A percentile compares a stretch with the other conserved stretches of the same genome.
These are phyloP conservation scores for Cladorhizidae sp. DNA, from an alignment of 37 sponge, comb jelly and placozoan species.

Conservation along the genomic window DNA sequence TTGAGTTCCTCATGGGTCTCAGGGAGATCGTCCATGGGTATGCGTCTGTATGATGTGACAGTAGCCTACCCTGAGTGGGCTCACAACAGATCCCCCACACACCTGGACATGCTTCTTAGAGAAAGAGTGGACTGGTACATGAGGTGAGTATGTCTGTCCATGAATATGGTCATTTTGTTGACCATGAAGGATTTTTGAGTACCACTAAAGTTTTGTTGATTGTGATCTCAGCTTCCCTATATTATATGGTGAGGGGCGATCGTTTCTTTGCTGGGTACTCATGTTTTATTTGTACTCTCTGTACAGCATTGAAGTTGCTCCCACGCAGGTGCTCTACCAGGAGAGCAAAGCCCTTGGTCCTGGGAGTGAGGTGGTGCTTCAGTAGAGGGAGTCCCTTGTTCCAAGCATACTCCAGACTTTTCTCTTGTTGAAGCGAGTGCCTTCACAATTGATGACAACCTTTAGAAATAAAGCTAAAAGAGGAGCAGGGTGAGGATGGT, in stretches of 20 bases:
- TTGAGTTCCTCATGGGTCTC: slow-evolving; percentile 42
- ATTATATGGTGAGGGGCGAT: too few relatives aligned
- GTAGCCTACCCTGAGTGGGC: slow-evolving; percentile 52
- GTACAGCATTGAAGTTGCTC: slow-evolving; percentile 34
- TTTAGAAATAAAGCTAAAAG: too few relatives aligned
- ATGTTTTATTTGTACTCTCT: not conserved
- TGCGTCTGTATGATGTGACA: slow-evolving; percentile 24
- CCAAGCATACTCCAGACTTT: slow-evolving; percentile 59
- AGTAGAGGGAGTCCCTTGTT: slow-evolving; percentile 59
- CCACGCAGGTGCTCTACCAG: slow-evolving; percentile 43
- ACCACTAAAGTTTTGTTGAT: not conserved
- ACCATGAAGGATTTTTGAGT: not conserved
- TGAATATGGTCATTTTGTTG: too few relatives aligned
- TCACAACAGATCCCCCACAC: not conserved
- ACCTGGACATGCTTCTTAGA: not conserved
- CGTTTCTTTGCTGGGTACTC: too few relatives aligned
- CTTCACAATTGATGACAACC: slow-evolving; percentile 86
- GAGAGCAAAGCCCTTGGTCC: slow-evolving; percentile 76
- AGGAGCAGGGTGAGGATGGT: too few relatives aligned
- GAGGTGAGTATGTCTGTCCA: not conserved
- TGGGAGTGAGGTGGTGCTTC: slow-evolving; percentile 77
- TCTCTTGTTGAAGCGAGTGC: slow-evolving; percentile 70
- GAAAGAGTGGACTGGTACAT: too few relatives aligned
- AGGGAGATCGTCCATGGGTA: slow-evolving; percentile 60
- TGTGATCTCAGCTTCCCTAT: not conserved